Evolutionary conservation across 2,888 invertebrate genomes (phyloP).

Genomic region (Mylabris sibirica): DNA sequence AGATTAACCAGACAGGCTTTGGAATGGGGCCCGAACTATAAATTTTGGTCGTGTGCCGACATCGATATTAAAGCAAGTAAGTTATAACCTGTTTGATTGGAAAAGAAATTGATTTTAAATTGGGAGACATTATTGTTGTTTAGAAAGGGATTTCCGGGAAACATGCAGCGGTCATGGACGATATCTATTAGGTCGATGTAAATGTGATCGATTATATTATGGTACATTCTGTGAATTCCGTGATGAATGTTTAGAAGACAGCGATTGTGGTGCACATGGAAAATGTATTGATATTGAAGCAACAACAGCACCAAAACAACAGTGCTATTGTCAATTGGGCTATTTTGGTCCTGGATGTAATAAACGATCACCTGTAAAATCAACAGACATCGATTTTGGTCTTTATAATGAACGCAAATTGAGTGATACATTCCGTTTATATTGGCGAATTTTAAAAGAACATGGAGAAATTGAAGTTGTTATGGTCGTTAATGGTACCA

Average conservation of each 20-base stretch:
- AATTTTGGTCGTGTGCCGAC: slow-evolving; percentile 96
- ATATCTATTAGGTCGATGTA: slow-evolving; percentile 78
- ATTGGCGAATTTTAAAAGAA: slow-evolving; percentile 85
- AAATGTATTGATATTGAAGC: slow-evolving; percentile 83
- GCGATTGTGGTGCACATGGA: slow-evolving; percentile 87
- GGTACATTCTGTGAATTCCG: slow-evolving; percentile 86
- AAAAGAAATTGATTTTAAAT: background rate
- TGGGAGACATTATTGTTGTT: slow-evolving; percentile 42
- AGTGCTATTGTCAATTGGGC: slow-evolving; percentile 91
- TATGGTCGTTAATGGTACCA: slow-evolving; percentile 85
- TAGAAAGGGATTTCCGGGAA: slow-evolving; percentile 80
- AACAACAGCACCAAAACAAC: slow-evolving; percentile 80
- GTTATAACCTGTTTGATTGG: slow-evolving; percentile 45
- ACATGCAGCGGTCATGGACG: slow-evolving; percentile 86
- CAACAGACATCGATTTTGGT: slow-evolving; percentile 74
- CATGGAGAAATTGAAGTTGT: slow-evolving; percentile 88
- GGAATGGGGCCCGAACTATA: slow-evolving; percentile 85
- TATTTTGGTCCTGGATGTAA: slow-evolving; percentile 87
- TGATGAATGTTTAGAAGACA: slow-evolving; percentile 86
- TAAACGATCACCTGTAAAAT: slow-evolving; percentile 83
- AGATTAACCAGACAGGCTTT: slow-evolving; percentile 88
- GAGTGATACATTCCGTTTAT: slow-evolving; percentile 78
- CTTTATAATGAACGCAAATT: slow-evolving; percentile 75
- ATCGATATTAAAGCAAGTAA: slow-evolving; percentile 80
- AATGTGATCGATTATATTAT: slow-evolving; percentile 81